Conservation (phyloP, 2,888 invertebrate genomes). For the Tethea ocularis region DNA sequence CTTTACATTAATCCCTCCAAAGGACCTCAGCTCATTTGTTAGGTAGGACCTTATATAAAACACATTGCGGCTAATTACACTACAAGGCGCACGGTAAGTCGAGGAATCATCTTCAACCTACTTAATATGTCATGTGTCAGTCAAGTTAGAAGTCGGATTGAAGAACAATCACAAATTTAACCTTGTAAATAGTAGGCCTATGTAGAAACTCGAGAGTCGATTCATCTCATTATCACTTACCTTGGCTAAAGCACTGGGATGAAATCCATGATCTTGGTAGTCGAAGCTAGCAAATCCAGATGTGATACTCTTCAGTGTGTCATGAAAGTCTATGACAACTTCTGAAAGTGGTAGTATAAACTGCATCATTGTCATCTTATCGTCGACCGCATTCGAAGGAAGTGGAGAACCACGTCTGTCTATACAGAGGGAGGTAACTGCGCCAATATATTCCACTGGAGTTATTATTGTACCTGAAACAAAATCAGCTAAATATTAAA, state of each 20-base stretch:
- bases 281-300: conserved; percentile 98
- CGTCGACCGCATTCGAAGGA: conserved; percentile 90
- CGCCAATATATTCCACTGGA: conserved; percentile 89
- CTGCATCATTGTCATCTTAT: conserved; percentile 91
- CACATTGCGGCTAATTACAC: no score
- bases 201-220: no score
- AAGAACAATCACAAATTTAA: no score
- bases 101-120: no score
- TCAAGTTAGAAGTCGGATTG: no score
- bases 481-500: not conserved
- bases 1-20: no score
- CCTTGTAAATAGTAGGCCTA: no score
- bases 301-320: conserved; percentile 92
- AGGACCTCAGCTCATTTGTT: no score
- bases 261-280: conserved; percentile 94
- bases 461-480: conserved; percentile 93
- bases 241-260: conserved; percentile 90
- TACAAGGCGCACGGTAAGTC: no score
- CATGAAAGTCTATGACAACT: conserved; percentile 97
- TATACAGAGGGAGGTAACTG: conserved; percentile 88
- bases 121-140: no score
- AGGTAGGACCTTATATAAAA: no score
- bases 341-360: conserved; percentile 95
- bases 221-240: no score
- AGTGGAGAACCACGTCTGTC: conserved; percentile 87